Conservation (phyloP, 2,113 vertebrate species). For the Hippolais icterina region DNA sequence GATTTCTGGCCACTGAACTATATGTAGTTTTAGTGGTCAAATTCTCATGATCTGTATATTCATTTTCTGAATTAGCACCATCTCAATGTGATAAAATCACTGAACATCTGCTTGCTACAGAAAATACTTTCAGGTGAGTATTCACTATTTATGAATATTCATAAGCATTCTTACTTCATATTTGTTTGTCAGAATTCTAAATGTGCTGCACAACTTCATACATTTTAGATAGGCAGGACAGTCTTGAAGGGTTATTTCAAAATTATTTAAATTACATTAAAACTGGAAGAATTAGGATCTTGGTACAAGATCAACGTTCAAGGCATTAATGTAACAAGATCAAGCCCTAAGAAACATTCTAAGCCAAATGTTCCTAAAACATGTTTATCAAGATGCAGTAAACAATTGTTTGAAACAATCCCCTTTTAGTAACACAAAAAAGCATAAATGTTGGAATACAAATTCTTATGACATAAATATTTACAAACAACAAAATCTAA, state of each 20-base stretch:
- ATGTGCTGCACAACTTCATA: not conserved
- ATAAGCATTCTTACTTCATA: not conserved
- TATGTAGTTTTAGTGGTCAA: not conserved
- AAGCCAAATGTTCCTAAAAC: not conserved
- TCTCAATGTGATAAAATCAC: not conserved
- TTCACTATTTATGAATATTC: not conserved
- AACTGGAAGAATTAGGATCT: not conserved
- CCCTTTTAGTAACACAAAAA: not conserved
- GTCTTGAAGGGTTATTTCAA: not conserved
- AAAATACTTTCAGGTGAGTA: not conserved
- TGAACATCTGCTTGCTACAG: not conserved
- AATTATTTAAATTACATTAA: not conserved
- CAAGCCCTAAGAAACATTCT: not conserved
- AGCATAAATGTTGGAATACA: not conserved
- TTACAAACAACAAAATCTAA: not conserved
- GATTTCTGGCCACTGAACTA: not conserved
- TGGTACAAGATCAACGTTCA: not conserved
- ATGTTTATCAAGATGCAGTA: not conserved
- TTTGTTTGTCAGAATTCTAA: not conserved
- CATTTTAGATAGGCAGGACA: not conserved
- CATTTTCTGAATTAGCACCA: not conserved
- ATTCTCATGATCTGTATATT: accelerated
- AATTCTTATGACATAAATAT: not conserved
- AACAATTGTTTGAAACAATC: not conserved
- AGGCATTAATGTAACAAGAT: not conserved